A percentile compares a stretch with the other conserved stretches of the same genome.
These are phyloP conservation scores for Synergus itoensis DNA, from an alignment of 2,888 invertebrate species.

Conservation along the genomic window DNA sequence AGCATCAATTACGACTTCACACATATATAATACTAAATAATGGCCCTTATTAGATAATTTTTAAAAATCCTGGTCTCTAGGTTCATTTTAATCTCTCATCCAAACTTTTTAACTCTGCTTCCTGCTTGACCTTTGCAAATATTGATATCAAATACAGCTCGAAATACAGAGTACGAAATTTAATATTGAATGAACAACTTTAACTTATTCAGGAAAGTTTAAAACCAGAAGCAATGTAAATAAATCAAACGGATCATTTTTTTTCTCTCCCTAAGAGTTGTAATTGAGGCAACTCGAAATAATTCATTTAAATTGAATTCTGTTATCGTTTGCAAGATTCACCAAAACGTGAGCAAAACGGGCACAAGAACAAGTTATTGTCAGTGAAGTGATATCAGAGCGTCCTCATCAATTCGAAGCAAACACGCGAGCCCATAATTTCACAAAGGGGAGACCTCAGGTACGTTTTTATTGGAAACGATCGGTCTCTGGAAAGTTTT, in stretches of 20 bases:
- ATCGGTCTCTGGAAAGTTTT: constrained; percentile 29
- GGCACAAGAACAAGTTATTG: constrained; percentile 7
- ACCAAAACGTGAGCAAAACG: constrained; percentile 35
- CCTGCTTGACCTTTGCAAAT: not conserved
- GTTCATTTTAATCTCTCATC: not conserved
- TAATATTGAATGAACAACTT: no score
- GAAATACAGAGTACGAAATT: no score
- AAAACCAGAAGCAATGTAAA: not conserved
- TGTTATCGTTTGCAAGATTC: constrained; percentile 26
- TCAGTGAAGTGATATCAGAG: constrained; percentile 29
- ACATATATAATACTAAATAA: not conserved
- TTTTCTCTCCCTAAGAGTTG: not conserved
- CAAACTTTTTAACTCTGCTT: not conserved
- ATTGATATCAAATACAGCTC: no score
- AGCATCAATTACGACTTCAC: not conserved
- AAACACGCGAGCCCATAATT: constrained; percentile 41
- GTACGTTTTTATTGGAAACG: constrained; percentile 39
- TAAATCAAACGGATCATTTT: not conserved
- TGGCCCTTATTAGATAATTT: not conserved
- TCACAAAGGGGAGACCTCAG: constrained; percentile 25
- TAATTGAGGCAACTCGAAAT: not conserved
- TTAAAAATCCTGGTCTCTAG: not conserved
- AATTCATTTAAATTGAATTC: not conserved
- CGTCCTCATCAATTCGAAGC: constrained; percentile 30
- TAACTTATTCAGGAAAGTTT: not conserved